These are phyloP conservation scores for Luehdorfia chinensis DNA, from an alignment of 1,140 invertebrate genomes.

Conservation along the genomic window DNA sequence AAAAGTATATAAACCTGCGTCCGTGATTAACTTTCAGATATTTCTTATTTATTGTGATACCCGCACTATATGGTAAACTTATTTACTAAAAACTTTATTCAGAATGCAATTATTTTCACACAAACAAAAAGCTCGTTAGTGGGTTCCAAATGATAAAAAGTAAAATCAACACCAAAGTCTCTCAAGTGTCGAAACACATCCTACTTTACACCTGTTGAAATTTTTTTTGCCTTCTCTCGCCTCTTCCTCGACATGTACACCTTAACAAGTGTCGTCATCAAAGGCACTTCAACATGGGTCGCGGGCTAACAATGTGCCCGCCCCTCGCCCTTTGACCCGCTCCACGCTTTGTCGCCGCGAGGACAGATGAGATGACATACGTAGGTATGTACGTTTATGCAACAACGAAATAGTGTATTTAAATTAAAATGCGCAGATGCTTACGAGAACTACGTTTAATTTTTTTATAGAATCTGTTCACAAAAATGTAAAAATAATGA, in stretches of 20 bases:
- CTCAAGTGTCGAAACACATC: slow-evolving; percentile 10
- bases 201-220: slow-evolving; percentile 14
- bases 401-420: slow-evolving; percentile 3
- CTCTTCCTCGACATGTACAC: slow-evolving; percentile 22
- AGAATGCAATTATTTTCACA: too few species aligned
- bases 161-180: neutral
- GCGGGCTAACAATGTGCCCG: slow-evolving; percentile 64
- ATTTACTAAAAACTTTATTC: too few species aligned
- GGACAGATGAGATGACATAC: slow-evolving; percentile 39
- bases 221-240: slow-evolving; percentile 17
- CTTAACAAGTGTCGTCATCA: slow-evolving; percentile 46
- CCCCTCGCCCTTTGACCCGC: slow-evolving; percentile 60
- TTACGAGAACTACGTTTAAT: too few species aligned
- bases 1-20: too few species aligned
- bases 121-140: too few species aligned
- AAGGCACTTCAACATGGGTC: slow-evolving; percentile 60
- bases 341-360: slow-evolving; percentile 52
- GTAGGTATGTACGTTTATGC: neutral
- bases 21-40: too few species aligned
- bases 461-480: too few species aligned
- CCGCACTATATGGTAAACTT: too few species aligned
- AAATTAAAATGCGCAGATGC: too few species aligned
- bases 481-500: too few species aligned
- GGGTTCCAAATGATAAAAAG: too few species aligned
- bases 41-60: too few species aligned